Evolutionary conservation across 2,797 vertebrate genomes (phyloP).

Genomic region (Pelochelys cantorii): DNA sequence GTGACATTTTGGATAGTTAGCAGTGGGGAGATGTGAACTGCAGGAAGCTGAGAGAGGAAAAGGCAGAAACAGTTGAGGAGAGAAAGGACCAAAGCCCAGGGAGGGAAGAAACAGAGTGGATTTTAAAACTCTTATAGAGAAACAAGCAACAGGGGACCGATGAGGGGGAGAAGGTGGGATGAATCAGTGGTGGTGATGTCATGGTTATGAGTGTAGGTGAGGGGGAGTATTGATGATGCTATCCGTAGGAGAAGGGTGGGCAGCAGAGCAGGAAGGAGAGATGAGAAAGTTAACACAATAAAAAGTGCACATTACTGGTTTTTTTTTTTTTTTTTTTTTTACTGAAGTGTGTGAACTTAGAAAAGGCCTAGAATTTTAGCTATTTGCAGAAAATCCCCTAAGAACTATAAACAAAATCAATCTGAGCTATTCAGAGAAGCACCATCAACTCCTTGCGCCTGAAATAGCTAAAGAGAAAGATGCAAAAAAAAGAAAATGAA

Average conservation of each 20-base stretch:
- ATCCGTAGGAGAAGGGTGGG: not conserved
- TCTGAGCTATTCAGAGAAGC: constrained; percentile 15
- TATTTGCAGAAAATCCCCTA: not conserved
- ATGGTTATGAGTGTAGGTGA: not conserved
- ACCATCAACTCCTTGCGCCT: constrained; percentile 39
- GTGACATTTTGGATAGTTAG: not conserved
- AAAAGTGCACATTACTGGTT: not conserved
- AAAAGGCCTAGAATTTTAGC: not conserved
- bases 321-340: not conserved
- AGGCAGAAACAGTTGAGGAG: not conserved
- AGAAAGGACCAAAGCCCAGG: not conserved
- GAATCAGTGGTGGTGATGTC: constrained; percentile 1
- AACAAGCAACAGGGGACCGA: not conserved
- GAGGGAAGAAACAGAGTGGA: not conserved
- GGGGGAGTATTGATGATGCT: not conserved
- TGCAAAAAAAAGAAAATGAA: not conserved
- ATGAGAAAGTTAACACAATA: constrained; percentile 17
- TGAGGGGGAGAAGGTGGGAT: not conserved
- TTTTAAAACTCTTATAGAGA: not conserved
- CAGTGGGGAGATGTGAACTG: not conserved
- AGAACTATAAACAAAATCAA: not conserved
- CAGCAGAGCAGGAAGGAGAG: not conserved
- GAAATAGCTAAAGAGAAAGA: constrained; percentile 30
- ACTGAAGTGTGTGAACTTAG: not conserved
- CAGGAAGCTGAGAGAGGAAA: not conserved